Evolutionary conservation across 1,140 invertebrate species (phyloP).

Genomic region (Bradysia coprophila): DNA sequence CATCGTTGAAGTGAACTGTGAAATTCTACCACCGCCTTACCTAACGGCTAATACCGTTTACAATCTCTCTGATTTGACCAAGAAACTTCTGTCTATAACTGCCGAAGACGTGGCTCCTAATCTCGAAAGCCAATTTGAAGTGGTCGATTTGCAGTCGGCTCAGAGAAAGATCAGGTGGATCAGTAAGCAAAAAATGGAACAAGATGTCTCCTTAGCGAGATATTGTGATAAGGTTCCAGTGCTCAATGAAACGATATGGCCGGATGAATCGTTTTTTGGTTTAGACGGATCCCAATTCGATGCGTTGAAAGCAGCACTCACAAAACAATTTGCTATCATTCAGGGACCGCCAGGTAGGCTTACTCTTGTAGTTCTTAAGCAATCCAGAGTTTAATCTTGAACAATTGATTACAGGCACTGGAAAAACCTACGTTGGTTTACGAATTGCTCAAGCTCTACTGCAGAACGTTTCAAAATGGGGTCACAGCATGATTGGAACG

Average conservation of each 20-base stretch:
- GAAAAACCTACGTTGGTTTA: conserved; percentile 59
- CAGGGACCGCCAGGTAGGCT: conserved; percentile 51
- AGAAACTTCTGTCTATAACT: too few relatives aligned
- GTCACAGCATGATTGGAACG: too few relatives aligned
- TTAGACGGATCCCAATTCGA: conserved; percentile 36
- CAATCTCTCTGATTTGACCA: neutral
- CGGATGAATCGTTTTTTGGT: conserved; percentile 18
- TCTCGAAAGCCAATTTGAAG: neutral
- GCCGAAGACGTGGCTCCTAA: too few relatives aligned
- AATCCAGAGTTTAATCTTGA: neutral
- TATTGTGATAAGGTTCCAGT: too few relatives aligned
- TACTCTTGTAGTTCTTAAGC: neutral
- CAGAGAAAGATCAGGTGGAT: too few relatives aligned
- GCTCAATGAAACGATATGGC: too few relatives aligned
- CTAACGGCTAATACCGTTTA: neutral
- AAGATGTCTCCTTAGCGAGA: too few relatives aligned
- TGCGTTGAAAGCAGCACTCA: conserved; percentile 36
- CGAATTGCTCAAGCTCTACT: conserved; percentile 40
- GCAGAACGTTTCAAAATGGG: conserved; percentile 22
- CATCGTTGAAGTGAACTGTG: conserved; percentile 29
- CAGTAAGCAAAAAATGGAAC: too few relatives aligned
- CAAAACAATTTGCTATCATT: conserved; percentile 47
- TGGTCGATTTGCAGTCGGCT: neutral
- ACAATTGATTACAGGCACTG: conserved; percentile 28
- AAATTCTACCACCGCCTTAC: neutral